Conservation (phyloP, 2,888 invertebrate genomes). For the Euclidia mi region DNA sequence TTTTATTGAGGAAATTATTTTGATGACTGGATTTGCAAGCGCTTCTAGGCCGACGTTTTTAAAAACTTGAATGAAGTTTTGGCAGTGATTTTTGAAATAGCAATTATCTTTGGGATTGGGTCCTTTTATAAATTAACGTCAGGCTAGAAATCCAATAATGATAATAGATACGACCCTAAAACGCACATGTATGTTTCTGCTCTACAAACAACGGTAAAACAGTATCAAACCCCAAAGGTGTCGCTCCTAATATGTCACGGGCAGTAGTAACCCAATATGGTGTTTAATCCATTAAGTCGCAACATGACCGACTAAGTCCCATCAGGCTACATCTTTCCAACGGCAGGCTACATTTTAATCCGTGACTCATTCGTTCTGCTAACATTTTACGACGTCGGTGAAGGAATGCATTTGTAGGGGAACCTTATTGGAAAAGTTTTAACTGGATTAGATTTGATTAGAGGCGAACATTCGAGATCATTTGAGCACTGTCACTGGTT, state of each 20-base stretch:
- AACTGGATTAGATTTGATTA: constrained; percentile 87
- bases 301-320: constrained; percentile 25
- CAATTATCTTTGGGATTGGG: too few relatives aligned
- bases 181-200: too few relatives aligned
- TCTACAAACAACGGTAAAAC: neutral
- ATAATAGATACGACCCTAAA: too few relatives aligned
- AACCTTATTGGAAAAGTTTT: constrained; percentile 89
- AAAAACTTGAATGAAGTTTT: too few relatives aligned
- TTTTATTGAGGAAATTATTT: too few relatives aligned
- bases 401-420: constrained; percentile 76
- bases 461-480: constrained; percentile 58
- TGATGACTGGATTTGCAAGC: too few relatives aligned
- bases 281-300: constrained; percentile 43
- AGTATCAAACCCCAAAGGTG: neutral
- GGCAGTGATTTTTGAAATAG: too few relatives aligned
- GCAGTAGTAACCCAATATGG: constrained; percentile 11
- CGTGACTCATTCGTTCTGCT: constrained; percentile 46
- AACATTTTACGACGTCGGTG: constrained; percentile 52
- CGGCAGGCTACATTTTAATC: constrained; percentile 35
- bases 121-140: too few relatives aligned
- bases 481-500: constrained; percentile 59
- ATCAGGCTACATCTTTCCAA: neutral
- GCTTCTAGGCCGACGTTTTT: too few relatives aligned
- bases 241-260: neutral
- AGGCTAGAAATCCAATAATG: too few relatives aligned